These are phyloP conservation scores for Plectropomus leopardus DNA, from an alignment of 2,113 vertebrate species.

Conservation along the genomic window DNA sequence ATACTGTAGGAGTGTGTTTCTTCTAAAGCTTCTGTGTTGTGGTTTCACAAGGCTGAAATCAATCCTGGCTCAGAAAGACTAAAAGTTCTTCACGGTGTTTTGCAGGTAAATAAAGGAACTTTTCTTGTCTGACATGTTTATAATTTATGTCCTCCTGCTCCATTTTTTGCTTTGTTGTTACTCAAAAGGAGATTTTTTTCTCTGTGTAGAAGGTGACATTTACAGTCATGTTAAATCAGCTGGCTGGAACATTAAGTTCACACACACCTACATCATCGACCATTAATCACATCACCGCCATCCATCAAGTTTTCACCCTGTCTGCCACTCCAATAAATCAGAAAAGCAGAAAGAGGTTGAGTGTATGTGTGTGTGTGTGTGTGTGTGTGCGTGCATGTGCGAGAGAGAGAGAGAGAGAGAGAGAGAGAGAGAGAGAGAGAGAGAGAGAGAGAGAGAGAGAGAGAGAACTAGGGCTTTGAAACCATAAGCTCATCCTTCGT, in stretches of 20 bases:
- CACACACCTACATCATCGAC: neutral
- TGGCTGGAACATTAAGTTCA: neutral
- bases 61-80: neutral
- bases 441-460: too few relatives aligned
- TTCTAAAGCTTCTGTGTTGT: too few relatives aligned
- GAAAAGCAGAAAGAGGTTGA: neutral
- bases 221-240: conserved; percentile 4
- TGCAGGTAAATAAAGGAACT: neutral
- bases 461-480: too few relatives aligned
- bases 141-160: neutral
- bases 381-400: neutral
- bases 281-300: neutral
- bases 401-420: too few relatives aligned
- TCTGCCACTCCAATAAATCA: neutral
- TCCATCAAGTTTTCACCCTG: neutral
- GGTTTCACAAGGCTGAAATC: neutral
- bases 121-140: too few relatives aligned
- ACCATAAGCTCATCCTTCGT: too few relatives aligned
- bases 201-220: neutral
- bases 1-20: too few relatives aligned
- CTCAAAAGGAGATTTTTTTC: neutral
- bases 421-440: too few relatives aligned
- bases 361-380: neutral
- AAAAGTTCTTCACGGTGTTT: neutral
- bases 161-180: neutral